Evolutionary conservation across 2,797 vertebrate species (phyloP), one percentile per base, ranked within the genome.

Genomic region (Hypotaenidia okinawae): DNA sequence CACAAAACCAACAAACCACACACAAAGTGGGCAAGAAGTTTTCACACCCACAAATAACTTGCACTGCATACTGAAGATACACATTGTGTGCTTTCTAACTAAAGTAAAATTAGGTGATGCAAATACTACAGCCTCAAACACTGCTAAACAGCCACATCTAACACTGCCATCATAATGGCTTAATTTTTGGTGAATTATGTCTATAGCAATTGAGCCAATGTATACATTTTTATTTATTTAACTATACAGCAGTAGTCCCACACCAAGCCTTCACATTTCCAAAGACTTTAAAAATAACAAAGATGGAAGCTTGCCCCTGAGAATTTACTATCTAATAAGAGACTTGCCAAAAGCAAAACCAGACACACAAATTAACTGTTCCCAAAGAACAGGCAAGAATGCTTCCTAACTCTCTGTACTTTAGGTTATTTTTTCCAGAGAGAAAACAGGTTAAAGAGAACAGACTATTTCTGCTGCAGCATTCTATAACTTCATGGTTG

Each of bases 41-140:
- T 84, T 72, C 51, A 78, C 6, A 57, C 14, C 13, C 49, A 63
- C 6, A 81, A 88, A 22, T 30, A 88, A 81, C 43, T 69, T 59
- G 49, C 21, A 19, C 24, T 63, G 27, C 27, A 78, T n/a, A 74
- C 66, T 43, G 57, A 70, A 70, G 14, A 70, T 17, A 64, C 2
- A 81, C 4, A 67, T 32, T 57, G 43, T 59, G 49, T 37, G n/a
- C 37, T 57, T 84, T 27, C 74, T 78, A 92, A 78, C 21, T 30
- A 43, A 85, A 91, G 28, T 66, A 80, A 82, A 74, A 83, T 93
- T 62, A 87, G 62, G 90, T 67, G 22, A 81, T 62, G 52, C 14
- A 87, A 91, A 78, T 75, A 52, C 45, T 78, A 64, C 62, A 84
- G 75, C 28, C 59, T 95, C 76, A 85, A 93, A 84, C 52, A 69